These are phyloP conservation scores for Oryzias celebensis DNA, from an alignment of 2,113 vertebrate genomes.

Conservation along the genomic window DNA sequence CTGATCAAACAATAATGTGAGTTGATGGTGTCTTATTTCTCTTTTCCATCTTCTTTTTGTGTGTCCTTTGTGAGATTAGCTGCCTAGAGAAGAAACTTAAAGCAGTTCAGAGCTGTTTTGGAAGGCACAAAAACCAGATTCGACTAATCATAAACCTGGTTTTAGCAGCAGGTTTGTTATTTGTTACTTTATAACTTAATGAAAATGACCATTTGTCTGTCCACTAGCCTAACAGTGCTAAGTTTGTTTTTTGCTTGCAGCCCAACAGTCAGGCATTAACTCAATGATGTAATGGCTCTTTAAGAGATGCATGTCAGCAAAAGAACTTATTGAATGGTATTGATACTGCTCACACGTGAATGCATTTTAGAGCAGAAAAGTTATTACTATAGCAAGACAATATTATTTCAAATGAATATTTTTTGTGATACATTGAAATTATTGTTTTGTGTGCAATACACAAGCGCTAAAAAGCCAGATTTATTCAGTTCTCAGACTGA, in stretches of 20 bases:
- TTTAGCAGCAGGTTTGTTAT: constrained; percentile 76
- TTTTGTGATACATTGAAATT: too few relatives aligned
- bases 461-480: too few relatives aligned
- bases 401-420: too few relatives aligned
- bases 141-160: constrained; percentile 51
- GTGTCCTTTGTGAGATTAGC: constrained; percentile 55
- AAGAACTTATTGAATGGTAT: too few relatives aligned
- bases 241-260: too few relatives aligned
- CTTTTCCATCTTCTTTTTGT: not conserved
- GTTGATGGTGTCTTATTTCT: constrained; percentile 12
- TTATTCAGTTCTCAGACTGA: too few relatives aligned
- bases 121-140: constrained; percentile 70
- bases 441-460: too few relatives aligned
- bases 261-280: too few relatives aligned
- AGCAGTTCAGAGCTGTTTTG: constrained; percentile 54
- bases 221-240: not conserved
- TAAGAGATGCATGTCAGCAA: not conserved
- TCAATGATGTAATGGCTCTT: not conserved
- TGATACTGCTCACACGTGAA: too few relatives aligned
- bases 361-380: too few relatives aligned
- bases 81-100: constrained; percentile 73
- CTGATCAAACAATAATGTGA: constrained; percentile 2
- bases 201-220: not conserved
- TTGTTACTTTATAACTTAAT: constrained; percentile 25
- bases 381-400: too few relatives aligned